phyloP scores from a whole-genome alignment of 2,797 vertebrate species.

The Triplophysa yarkandensis region DNA sequence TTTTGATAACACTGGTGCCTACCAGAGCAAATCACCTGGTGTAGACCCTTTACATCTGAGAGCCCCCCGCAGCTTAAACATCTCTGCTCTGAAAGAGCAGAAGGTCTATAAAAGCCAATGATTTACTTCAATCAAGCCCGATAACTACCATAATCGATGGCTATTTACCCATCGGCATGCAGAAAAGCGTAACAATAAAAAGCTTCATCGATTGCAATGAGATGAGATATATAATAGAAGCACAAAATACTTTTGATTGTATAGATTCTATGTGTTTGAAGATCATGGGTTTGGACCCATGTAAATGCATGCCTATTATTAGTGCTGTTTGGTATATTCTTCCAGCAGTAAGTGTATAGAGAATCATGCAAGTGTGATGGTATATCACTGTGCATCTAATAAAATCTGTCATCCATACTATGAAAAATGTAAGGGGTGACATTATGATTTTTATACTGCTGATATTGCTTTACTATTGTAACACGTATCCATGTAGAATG shows the following conservation, averaged over 20 bases:
- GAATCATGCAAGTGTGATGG: constrained; percentile 44
- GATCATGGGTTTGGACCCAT: constrained; percentile 23
- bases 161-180: not conserved
- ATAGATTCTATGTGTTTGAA: constrained; percentile 20
- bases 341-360: not conserved
- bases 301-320: constrained; percentile 13
- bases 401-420: constrained; percentile 50
- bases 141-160: not conserved
- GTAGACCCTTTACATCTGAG: constrained; percentile 42
- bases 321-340: constrained; percentile 38
- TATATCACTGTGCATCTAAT: constrained; percentile 18
- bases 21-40: constrained; percentile 49
- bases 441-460: constrained; percentile 21
- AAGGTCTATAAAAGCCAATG: not conserved
- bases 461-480: constrained; percentile 8
- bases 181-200: not conserved
- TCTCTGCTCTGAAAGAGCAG: not conserved
- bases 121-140: constrained; percentile 17
- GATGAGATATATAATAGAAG: constrained; percentile 22
- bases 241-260: constrained; percentile 1
- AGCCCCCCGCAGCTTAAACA: constrained; percentile 25
- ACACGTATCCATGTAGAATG: constrained; percentile 10
- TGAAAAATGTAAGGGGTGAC: constrained; percentile 3
- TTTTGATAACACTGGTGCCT: constrained; percentile 61
- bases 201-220: not conserved